These are phyloP conservation scores for Chymomyza procnemis DNA, from an alignment of 2,888 invertebrate species.

Conservation along the genomic window DNA sequence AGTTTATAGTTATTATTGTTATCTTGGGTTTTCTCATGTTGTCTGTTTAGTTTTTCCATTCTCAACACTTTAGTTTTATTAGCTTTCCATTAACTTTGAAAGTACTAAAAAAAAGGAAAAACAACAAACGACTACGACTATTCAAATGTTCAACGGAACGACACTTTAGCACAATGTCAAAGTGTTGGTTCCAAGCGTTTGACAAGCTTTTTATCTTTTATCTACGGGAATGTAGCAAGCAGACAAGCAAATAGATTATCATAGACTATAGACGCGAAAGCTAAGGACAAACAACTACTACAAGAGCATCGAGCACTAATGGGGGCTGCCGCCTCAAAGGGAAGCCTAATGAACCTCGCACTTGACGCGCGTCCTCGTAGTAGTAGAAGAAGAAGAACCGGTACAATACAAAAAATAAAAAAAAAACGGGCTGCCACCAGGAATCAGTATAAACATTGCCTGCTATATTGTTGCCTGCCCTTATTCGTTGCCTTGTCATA, in stretches of 20 bases:
- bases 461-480: neutral
- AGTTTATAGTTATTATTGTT: no score
- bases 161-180: neutral
- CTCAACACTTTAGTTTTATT: neutral
- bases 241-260: neutral
- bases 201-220: neutral
- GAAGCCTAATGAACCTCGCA: constrained; percentile 36
- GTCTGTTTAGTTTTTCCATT: no score
- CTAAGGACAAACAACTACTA: neutral
- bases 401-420: no score
- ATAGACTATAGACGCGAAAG: neutral
- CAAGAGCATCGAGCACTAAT: neutral
- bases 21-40: no score
- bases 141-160: neutral
- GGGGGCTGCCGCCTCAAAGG: neutral
- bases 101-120: neutral
- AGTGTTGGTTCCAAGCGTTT: neutral
- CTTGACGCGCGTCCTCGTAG: constrained; percentile 3
- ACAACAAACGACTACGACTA: neutral
- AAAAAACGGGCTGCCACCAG: neutral
- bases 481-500: neutral
- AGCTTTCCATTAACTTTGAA: neutral
- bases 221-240: no score
- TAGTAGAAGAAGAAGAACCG: neutral
- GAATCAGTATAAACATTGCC: neutral